phyloP scores from a whole-genome alignment of 2,113 vertebrate genomes.

The Ploceus nigricollis region DNA sequence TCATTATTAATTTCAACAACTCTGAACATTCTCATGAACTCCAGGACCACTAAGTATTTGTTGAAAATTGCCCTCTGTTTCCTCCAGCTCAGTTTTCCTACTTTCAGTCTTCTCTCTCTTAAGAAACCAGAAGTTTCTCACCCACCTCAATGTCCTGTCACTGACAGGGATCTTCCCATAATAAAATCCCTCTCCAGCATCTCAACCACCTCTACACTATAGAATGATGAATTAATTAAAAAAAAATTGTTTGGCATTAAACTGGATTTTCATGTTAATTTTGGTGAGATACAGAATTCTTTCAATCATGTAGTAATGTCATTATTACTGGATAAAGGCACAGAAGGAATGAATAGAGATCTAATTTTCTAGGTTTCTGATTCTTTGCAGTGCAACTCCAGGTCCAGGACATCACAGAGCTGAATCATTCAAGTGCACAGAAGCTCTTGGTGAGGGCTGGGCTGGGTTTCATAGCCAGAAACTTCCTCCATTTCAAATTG shows the following conservation, averaged over 20 bases:
- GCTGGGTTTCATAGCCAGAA: background rate
- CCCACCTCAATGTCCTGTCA: background rate
- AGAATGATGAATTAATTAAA: background rate
- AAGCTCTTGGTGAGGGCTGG: background rate
- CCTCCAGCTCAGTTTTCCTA: background rate
- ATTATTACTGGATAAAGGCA: background rate
- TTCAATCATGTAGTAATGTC: background rate
- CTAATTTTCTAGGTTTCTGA: background rate
- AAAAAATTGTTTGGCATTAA: accelerated
- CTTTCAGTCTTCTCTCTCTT: background rate
- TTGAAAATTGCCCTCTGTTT: background rate
- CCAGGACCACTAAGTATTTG: background rate
- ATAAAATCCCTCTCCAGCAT: background rate
- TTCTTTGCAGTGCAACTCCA: background rate
- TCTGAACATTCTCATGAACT: background rate
- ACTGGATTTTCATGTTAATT: background rate
- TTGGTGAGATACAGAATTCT: background rate
- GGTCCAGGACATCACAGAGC: background rate
- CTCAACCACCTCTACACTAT: background rate
- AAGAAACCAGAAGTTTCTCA: background rate
- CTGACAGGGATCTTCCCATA: background rate
- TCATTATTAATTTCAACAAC: background rate
- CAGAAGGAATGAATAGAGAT: background rate
- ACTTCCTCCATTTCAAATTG: background rate
- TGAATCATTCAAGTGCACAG: background rate